phyloP scores from a whole-genome alignment of 2,113 vertebrate species.

The Odontophorus gujanensis region DNA sequence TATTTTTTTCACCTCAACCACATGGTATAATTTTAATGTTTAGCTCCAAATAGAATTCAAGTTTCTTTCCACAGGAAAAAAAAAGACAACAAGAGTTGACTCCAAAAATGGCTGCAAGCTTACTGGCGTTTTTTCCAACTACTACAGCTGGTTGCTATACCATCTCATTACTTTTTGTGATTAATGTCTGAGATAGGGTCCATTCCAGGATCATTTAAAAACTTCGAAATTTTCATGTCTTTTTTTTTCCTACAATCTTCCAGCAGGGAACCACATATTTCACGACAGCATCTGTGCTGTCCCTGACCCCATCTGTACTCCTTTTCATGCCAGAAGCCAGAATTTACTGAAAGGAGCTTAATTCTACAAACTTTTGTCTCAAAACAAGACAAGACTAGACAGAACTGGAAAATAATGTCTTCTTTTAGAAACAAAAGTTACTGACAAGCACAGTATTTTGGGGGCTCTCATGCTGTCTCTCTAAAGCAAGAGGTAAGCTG shows the following conservation, averaged over 20 bases:
- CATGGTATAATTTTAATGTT: neutral
- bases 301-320: constrained; percentile 20
- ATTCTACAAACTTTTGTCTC: neutral
- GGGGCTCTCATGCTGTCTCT: neutral
- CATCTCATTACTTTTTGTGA: neutral
- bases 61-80: neutral
- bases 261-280: constrained; percentile 21
- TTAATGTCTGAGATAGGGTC: constrained; percentile 1
- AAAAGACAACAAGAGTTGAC: neutral
- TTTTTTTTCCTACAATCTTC: constrained; percentile 25
- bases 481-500: fast-evolving
- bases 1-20: neutral
- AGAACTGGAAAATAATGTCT: neutral
- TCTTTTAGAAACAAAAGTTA: neutral
- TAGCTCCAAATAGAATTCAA: neutral
- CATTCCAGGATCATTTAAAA: constrained; percentile 26
- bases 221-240: neutral
- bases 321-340: constrained; percentile 30
- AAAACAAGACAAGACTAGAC: neutral
- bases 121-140: neutral
- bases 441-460: neutral
- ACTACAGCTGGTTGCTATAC: neutral
- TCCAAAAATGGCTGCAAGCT: neutral
- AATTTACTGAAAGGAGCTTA: neutral
- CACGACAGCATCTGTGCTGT: constrained; percentile 27